Base-by-base conservation (phyloP, 2,888 invertebrate species). In the Dioctria linearis region DNA sequence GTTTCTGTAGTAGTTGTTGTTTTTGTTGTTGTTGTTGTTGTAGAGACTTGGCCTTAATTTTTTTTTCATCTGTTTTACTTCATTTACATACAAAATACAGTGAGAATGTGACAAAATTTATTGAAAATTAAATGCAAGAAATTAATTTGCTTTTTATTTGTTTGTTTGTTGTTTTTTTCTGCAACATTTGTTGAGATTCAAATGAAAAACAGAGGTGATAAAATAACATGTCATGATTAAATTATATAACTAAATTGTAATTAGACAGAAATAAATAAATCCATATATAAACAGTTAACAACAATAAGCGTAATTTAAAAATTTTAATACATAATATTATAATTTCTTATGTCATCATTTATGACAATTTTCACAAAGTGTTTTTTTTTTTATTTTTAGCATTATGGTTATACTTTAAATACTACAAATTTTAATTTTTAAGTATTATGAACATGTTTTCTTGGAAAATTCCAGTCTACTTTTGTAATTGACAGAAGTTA, bases 401-500 rank as follows among this genome's bases (percentile, higher is more conserved):
- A 51, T 49, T 51, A 39, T 69, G 57, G 25, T 73, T 51, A 57
- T 40, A 51, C 73, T 57, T 73, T 59, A 73, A 2, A 40, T 73
- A 73, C 73, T 73, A 69, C 69, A 83, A 69, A 69, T 82, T 83
- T 80, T 63, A 75, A 40, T 80, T 66, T 78, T 61, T 73, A 9
- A 40, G 73, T 57, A 25, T 73, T 73, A 73, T 42, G 11, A 73
- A 73, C 73, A 73, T 54, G 54, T 73, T 82, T 83, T 76, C 80
- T 85, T 86, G 84, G 84, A 85, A 84, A 86, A 84, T 86, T 87
- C 88, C 88, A 88, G 88, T 88, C 88, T 88, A 88, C 88, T 86
- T 87, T 75, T 86, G 86, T 88, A 88, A 88, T 88, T 88, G 88
- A 88, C 88, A 88, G 86, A 88, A 87, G 88, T 88, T 88, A 86